These are phyloP conservation scores for Lissocephala sabroskyi DNA, from an alignment of 2,888 invertebrate species.

Conservation along the genomic window DNA sequence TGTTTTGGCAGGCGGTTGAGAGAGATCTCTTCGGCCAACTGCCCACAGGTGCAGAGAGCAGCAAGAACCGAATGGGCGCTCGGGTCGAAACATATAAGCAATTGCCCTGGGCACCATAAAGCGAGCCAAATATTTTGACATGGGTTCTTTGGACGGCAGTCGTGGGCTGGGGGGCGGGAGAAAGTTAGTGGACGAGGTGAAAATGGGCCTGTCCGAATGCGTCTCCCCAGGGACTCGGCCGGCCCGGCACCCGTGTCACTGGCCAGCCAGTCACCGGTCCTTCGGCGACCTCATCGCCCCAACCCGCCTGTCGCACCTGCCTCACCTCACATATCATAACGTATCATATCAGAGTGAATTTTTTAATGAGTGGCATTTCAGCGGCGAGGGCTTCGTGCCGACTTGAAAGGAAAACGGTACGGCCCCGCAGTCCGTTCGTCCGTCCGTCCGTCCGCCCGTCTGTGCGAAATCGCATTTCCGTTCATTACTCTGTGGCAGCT, in stretches of 20 bases:
- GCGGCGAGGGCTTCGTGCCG: too few relatives aligned
- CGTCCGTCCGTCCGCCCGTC: slow-evolving; percentile 16
- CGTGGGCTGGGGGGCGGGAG: neutral
- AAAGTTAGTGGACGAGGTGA: slow-evolving; percentile 34
- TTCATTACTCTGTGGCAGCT: slow-evolving; percentile 27
- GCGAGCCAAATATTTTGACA: slow-evolving; percentile 54
- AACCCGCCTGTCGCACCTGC: slow-evolving; percentile 19
- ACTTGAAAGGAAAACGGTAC: neutral
- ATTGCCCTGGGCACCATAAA: slow-evolving; percentile 51
- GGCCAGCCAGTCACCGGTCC: neutral
- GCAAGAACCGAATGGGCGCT: slow-evolving; percentile 6
- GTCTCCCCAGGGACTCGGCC: slow-evolving; percentile 9
- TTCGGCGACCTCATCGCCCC: slow-evolving; percentile 35
- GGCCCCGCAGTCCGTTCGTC: neutral
- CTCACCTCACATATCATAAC: slow-evolving; percentile 42
- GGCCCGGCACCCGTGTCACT: slow-evolving; percentile 49
- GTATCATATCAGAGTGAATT: slow-evolving; percentile 46
- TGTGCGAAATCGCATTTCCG: slow-evolving; percentile 54
- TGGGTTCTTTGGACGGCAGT: slow-evolving; percentile 27
- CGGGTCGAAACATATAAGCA: slow-evolving; percentile 42
- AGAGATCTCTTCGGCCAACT: too few relatives aligned
- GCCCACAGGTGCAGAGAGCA: slow-evolving; percentile 44
- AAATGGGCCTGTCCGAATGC: slow-evolving; percentile 26
- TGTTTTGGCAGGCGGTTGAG: slow-evolving; percentile 45
- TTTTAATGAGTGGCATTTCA: slow-evolving; percentile 52